Evolutionary conservation across 2,888 invertebrate species (phyloP), one percentile per base, ranked within the genome.

Genomic region (Sinotaia quadrata): DNA sequence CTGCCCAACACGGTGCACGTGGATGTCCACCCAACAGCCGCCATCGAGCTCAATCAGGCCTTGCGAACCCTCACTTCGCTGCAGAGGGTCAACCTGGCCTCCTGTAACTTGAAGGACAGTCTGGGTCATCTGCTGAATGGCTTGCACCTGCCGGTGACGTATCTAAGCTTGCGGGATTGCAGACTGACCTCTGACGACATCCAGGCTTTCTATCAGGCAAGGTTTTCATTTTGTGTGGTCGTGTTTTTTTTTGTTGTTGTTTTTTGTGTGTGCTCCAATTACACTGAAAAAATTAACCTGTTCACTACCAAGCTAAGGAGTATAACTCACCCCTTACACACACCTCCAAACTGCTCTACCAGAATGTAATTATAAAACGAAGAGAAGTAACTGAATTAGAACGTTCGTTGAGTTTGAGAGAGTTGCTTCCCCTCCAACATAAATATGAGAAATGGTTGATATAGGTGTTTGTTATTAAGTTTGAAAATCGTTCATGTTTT

Each of bases 111-210:
- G 24, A 66, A 73, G 21, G 79, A 78, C 61, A 63, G 70, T 21
- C 75, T 84, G 36, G 58, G 69, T 8, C 52, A 49, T 7, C 65
- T 84, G 4, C 72, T 84, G 27, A 54, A 52, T 18, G 75, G 68
- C 15, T 41, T 82, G 18, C 47, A 61, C 2, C 74, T 75, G 54
- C 49, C 57, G 2, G 41, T 84, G 5, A 66, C 52, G n/a, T 84
- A 79, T 67, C 68, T 85, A 7, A 81, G 80, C 61, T 71, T 85
- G 12, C 70, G 81, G 37, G 85, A 85, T 75, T 83, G 84, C 60
- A 77, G 85, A 0, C 75, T 85, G 60, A 74, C 65, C 7, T 71
- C 75, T 24, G 54, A 60, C 4, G 85, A 85, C 60, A 44, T 85
- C 0, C 49, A 71, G 60, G 78, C 78, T 37, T 67, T 85, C 36